A percentile compares a stretch with the other conserved stretches of the same genome.
phyloP scores from a whole-genome alignment of 2,797 vertebrate genomes.

The Selene dorsalis region DNA sequence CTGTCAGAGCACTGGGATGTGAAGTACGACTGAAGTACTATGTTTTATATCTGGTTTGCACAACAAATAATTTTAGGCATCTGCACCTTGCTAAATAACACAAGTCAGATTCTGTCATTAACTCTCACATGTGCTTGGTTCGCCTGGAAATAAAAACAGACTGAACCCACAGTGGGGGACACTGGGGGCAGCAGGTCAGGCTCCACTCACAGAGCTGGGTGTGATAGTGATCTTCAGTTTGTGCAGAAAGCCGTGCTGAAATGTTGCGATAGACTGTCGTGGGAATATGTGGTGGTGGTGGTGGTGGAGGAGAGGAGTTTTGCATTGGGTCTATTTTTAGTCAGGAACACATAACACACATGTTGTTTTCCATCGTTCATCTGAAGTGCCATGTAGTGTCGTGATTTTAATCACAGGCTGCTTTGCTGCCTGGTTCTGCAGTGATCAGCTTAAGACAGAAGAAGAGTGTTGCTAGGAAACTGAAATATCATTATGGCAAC shows the following conservation, averaged over 20 bases:
- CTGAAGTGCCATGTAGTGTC: slow-evolving; percentile 38
- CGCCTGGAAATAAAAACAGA: slow-evolving; percentile 3
- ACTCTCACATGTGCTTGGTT: slow-evolving; percentile 1
- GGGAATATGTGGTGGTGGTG: not conserved
- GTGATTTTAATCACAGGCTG: slow-evolving; percentile 58
- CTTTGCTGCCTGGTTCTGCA: slow-evolving; percentile 39
- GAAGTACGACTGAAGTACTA: too few species aligned
- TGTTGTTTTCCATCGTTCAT: slow-evolving; percentile 6
- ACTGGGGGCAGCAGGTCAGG: slow-evolving; percentile 1
- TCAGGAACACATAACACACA: slow-evolving; percentile 7
- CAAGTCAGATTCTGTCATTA: not conserved
- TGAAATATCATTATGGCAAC: slow-evolving; percentile 57
- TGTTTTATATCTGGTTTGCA: too few species aligned
- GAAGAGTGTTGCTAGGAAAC: slow-evolving; percentile 77
- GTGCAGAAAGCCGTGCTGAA: slow-evolving; percentile 1
- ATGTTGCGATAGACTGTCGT: not conserved
- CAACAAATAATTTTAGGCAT: not conserved
- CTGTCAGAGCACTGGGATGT: too few species aligned
- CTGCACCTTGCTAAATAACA: not conserved
- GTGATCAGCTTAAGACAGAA: slow-evolving; percentile 50
- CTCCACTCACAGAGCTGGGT: slow-evolving; percentile 6
- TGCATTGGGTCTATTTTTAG: slow-evolving; percentile 41
- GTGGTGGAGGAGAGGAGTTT: slow-evolving; percentile 13
- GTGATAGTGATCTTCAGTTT: slow-evolving; percentile 43
- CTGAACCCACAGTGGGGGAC: slow-evolving; percentile 1